These are phyloP conservation scores for Montipora capricornis DNA, from an alignment of 64 coral and sea anemone genomes.

Conservation along the genomic window DNA sequence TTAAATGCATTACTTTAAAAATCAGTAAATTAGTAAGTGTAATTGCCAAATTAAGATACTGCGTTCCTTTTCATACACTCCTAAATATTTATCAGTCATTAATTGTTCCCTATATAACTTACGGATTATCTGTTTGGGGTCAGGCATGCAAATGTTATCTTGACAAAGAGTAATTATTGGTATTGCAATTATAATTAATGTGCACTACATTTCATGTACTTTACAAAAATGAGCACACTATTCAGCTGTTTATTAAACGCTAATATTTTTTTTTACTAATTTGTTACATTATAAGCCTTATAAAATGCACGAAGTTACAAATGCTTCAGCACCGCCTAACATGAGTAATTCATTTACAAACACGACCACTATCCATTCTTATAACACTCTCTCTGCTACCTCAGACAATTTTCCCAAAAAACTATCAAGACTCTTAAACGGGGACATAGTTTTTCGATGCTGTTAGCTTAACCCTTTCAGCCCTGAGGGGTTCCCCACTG, in stretches of 20 bases:
- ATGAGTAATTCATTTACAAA: background rate
- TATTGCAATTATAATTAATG: conserved; percentile 16
- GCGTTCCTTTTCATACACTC: background rate
- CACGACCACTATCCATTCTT: background rate
- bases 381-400: background rate
- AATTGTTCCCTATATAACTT: conserved; percentile 39
- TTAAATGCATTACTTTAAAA: background rate
- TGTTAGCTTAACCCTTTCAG: too few species aligned
- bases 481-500: too few species aligned
- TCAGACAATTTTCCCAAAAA: background rate
- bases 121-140: background rate
- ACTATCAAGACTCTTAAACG: background rate
- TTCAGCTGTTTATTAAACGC: conserved; percentile 18
- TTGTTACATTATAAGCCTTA: background rate
- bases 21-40: background rate
- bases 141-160: conserved; percentile 24
- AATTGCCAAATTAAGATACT: conserved; percentile 20
- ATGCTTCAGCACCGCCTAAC: background rate
- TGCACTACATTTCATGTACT: conserved; percentile 42
- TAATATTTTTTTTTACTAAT: background rate
- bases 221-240: background rate
- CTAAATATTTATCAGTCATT: background rate
- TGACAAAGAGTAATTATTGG: background rate
- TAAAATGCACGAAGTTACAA: background rate
- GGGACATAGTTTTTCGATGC: too few species aligned